Conservation (phyloP, 2,888 invertebrate species). For the Drosophila buzzatii region DNA sequence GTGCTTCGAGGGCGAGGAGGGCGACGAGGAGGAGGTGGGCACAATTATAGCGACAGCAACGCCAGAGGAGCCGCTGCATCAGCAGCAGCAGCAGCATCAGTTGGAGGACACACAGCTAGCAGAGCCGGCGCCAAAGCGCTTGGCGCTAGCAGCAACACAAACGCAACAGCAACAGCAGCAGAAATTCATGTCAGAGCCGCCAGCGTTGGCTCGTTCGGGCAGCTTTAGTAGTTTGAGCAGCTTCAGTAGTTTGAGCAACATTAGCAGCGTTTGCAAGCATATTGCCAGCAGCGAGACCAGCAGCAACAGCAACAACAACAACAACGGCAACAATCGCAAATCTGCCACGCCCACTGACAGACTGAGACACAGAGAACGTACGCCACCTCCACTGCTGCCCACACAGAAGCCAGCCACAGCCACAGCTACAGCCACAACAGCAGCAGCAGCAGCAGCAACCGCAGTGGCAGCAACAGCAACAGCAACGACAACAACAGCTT, state of each 20-base stretch:
- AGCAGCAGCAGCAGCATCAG: slow-evolving; percentile 17
- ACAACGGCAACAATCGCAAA: slow-evolving; percentile 37
- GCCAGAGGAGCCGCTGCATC: slow-evolving; percentile 32
- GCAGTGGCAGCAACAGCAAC: slow-evolving; percentile 32
- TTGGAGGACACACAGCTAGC: slow-evolving; percentile 30
- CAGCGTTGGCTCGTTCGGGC: slow-evolving; percentile 70
- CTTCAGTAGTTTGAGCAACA: slow-evolving; percentile 50
- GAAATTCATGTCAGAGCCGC: slow-evolving; percentile 68
- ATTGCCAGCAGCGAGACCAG: slow-evolving; percentile 33
- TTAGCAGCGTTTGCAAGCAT: slow-evolving; percentile 55
- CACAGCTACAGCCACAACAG: slow-evolving; percentile 38
- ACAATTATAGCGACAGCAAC: slow-evolving; percentile 62
- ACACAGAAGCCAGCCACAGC: slow-evolving; percentile 53
- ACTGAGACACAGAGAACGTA: slow-evolving; percentile 52
- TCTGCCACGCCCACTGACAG: slow-evolving; percentile 48
- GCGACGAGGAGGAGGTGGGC: slow-evolving; percentile 32
- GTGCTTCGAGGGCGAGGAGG: slow-evolving; percentile 71
- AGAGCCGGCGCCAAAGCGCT: slow-evolving; percentile 63
- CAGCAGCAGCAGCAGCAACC: slow-evolving; percentile 26
- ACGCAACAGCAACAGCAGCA: slow-evolving; percentile 42
- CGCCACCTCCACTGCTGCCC: slow-evolving; percentile 62
- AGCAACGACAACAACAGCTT: slow-evolving; percentile 33
- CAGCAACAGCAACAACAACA: slow-evolving; percentile 25
- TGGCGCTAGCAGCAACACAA: slow-evolving; percentile 46
- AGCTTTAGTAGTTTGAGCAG: slow-evolving; percentile 56